Evolutionary conservation across 2,113 vertebrate genomes (phyloP).

Genomic region (Falcunculus frontatus): DNA sequence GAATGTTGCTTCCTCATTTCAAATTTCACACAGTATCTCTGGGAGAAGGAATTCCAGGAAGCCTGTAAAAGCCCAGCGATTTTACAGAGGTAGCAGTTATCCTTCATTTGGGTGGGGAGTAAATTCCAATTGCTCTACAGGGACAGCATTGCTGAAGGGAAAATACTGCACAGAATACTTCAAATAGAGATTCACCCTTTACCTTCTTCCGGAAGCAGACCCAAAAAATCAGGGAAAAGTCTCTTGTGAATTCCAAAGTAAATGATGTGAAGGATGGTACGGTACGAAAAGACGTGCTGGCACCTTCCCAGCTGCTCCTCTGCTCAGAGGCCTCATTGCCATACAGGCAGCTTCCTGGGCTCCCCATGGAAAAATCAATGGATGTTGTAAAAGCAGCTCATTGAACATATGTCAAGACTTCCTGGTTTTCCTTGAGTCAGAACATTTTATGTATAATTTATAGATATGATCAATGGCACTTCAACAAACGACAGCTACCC

Average conservation of each 20-base stretch:
- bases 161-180: background rate
- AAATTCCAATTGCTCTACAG: background rate
- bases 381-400: background rate
- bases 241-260: background rate
- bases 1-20: background rate
- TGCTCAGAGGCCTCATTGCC: background rate
- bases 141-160: background rate
- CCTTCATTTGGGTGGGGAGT: background rate
- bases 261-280: background rate
- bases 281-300: background rate
- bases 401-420: background rate
- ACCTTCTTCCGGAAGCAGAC: background rate
- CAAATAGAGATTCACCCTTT: background rate
- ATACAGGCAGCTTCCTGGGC: background rate
- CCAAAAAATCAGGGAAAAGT: background rate
- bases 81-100: background rate
- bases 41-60: background rate
- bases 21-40: background rate
- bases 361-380: constrained; percentile 20
- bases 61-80: background rate
- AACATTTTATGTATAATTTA: background rate
- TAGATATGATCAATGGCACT: background rate
- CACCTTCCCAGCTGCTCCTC: background rate
- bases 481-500: background rate
- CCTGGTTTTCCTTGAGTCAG: background rate